phyloP scores from a whole-genome alignment of 1,140 invertebrate species.

The Aphidius ervi region DNA sequence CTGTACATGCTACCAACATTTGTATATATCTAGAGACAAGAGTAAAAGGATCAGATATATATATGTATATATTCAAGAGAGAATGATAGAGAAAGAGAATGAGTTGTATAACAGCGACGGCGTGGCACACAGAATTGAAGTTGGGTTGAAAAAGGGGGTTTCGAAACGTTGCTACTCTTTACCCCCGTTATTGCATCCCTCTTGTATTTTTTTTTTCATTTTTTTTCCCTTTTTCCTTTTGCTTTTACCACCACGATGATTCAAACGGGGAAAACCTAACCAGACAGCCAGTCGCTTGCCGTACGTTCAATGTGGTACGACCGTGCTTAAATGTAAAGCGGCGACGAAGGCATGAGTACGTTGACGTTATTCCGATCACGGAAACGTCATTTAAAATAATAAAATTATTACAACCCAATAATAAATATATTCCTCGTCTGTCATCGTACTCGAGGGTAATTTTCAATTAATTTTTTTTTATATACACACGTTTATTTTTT shows the following conservation, averaged over 20 bases:
- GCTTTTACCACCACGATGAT: constrained; percentile 31
- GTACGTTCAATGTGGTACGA: constrained; percentile 48
- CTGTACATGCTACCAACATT: too few relatives aligned
- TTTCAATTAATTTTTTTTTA: too few relatives aligned
- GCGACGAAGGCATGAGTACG: constrained; percentile 24
- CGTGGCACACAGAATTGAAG: constrained; percentile 8
- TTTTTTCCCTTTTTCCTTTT: constrained; percentile 30
- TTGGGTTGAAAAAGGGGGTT: constrained; percentile 10
- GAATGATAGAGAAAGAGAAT: background rate
- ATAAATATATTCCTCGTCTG: background rate
- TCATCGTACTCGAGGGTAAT: too few relatives aligned
- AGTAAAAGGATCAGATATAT: too few relatives aligned
- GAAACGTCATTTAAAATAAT: background rate
- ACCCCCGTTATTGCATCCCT: constrained; percentile 25
- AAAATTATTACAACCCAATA: background rate
- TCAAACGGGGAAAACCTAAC: constrained; percentile 39
- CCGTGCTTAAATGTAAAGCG: constrained; percentile 3
- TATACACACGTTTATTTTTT: too few relatives aligned
- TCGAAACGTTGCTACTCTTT: constrained; percentile 15
- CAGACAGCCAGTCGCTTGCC: constrained; percentile 50
- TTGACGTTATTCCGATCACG: background rate
- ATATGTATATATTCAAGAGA: too few relatives aligned
- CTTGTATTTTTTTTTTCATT: constrained; percentile 16
- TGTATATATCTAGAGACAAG: too few relatives aligned
- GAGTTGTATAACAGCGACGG: constrained; percentile 1